Evolutionary conservation across 2,113 vertebrate genomes (phyloP).

Genomic region (Camarhynchus parvulus): DNA sequence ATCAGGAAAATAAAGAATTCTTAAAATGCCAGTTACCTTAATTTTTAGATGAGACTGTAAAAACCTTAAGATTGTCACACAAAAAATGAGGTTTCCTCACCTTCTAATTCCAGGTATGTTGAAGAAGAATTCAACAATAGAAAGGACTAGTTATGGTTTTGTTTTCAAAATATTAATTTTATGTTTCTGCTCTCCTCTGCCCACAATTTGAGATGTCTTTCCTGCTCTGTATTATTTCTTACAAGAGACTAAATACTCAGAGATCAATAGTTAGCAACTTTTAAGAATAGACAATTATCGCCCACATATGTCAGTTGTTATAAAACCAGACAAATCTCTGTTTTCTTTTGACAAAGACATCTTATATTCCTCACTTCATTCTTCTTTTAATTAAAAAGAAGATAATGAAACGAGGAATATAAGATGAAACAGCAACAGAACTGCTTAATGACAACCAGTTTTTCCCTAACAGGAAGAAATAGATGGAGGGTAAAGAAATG

Average conservation of each 20-base stretch:
- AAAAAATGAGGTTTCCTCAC: not conserved
- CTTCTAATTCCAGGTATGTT: not conserved
- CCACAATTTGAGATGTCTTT: not conserved
- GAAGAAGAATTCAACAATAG: not conserved
- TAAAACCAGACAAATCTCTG: not conserved
- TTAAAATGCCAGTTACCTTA: not conserved
- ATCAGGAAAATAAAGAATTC: not conserved
- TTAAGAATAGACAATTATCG: not conserved
- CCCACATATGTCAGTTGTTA: not conserved
- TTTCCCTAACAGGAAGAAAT: not conserved
- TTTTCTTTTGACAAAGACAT: not conserved
- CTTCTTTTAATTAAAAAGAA: not conserved
- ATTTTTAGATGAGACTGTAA: not conserved
- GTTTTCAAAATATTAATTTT: not conserved
- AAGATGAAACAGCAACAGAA: not conserved
- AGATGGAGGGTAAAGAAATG: not conserved
- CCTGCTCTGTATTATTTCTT: not conserved
- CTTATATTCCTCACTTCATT: not conserved
- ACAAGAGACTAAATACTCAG: not conserved
- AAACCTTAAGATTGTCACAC: not conserved
- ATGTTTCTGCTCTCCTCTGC: not conserved
- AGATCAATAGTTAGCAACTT: not conserved
- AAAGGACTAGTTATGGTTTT: not conserved
- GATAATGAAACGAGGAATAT: too few relatives aligned
- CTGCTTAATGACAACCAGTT: not conserved